Evolutionary conservation across 2,888 invertebrate species (phyloP), one percentile per base, ranked within the genome.

Genomic region (Balanococcus diminutus): DNA sequence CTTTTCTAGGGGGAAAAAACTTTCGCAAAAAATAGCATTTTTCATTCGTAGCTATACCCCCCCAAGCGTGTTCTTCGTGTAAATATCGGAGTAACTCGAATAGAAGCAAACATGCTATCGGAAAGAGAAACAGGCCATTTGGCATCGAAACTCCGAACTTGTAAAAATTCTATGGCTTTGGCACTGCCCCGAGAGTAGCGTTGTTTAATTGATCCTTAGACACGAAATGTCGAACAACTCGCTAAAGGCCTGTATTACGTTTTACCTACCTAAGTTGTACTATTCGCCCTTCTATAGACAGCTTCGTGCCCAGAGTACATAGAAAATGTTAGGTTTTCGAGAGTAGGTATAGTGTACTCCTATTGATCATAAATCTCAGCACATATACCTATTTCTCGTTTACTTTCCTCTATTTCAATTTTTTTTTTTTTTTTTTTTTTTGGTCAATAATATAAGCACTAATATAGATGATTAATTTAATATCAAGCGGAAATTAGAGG

Each of bases 181-280:
- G 67, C 28, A 67, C 67, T 67, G 67, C 67, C 67, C 28, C 14
- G 28, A 67, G 67, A 67, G 67, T 67, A 67, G 16, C 67, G 67
- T 67, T 67, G 67, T 67, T 67, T 67, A 67, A 67, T 67, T 67
- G 67, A 67, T 67, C 67, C 67, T 67, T 28, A 67, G 67, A 67
- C 67, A 67, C 67, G 67, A 67, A 67, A 67, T 67, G 67, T 67
- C 28, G 67, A 67, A 67, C 31, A 28, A 67, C 28, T 67, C 67
- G 67, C 28, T 67, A 67, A 67, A 67, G 67, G 67, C 28, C 67
- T 67, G 67, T 16, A 67, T 16, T 16, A 56, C 22, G 56, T 56
- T 28, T 61, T 25, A 61, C 11, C 9, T 8, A 25, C 14, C 8
- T 67, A 14, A 28, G 28, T 25, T 67, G 67, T 67, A 28, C 11